These are phyloP conservation scores for Lerema accius DNA, from an alignment of 1,140 invertebrate genomes.

Conservation along the genomic window DNA sequence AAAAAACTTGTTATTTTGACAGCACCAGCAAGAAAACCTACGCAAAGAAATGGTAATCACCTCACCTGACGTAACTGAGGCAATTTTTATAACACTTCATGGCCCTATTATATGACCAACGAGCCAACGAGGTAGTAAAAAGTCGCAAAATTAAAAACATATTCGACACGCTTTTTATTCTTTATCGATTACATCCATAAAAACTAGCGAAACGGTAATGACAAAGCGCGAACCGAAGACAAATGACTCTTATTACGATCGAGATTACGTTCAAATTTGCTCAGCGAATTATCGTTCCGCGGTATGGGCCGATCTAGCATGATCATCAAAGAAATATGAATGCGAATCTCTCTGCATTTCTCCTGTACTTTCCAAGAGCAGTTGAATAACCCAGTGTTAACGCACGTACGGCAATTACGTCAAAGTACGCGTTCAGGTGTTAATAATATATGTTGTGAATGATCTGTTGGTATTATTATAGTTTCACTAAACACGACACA, in stretches of 20 bases:
- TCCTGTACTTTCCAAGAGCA: slow-evolving; percentile 57
- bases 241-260: slow-evolving; percentile 2
- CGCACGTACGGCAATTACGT: slow-evolving; percentile 49
- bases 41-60: too few species aligned
- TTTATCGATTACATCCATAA: slow-evolving; percentile 15
- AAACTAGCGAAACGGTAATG: slow-evolving; percentile 22
- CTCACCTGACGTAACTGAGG: too few species aligned
- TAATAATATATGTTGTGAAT: neutral
- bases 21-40: too few species aligned
- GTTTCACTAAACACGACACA: too few species aligned
- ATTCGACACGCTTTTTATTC: slow-evolving; percentile 8
- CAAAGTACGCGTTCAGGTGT: slow-evolving; percentile 26
- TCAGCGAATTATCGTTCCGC: slow-evolving; percentile 36
- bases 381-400: slow-evolving; percentile 63
- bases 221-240: neutral
- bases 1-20: too few species aligned
- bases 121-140: neutral
- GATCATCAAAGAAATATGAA: slow-evolving; percentile 41
- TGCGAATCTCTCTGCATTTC: slow-evolving; percentile 67
- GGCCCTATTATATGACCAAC: neutral
- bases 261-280: slow-evolving; percentile 33
- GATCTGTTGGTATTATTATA: neutral
- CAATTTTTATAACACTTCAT: too few species aligned
- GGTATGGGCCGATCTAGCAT: slow-evolving; percentile 40
- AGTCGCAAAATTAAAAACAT: neutral